Percentiles rank a stretch among this genome's conserved stretches.
These are phyloP conservation scores for Temnothorax nylanderi DNA, from an alignment of 1,140 invertebrate genomes.

Conservation along the genomic window DNA sequence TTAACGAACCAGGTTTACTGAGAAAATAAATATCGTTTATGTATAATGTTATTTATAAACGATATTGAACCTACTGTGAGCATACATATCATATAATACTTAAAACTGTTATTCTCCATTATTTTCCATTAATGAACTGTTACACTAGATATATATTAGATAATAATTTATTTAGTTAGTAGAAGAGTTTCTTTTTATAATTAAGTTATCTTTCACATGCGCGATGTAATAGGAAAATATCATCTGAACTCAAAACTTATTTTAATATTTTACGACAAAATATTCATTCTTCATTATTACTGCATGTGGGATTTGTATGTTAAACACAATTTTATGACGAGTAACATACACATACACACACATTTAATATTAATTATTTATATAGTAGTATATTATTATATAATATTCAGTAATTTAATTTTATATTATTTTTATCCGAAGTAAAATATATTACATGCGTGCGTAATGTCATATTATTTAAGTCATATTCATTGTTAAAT, in stretches of 20 bases:
- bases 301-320: not conserved
- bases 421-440: constrained; percentile 37
- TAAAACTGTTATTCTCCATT: constrained; percentile 70
- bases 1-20: constrained; percentile 33
- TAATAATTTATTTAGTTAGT: constrained; percentile 49
- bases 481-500: constrained; percentile 25
- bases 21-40: constrained; percentile 62
- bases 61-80: constrained; percentile 24
- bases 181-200: constrained; percentile 32
- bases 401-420: not conserved
- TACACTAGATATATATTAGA: not conserved
- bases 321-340: not conserved
- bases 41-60: constrained; percentile 26
- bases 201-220: constrained; percentile 25
- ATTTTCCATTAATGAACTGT: constrained; percentile 74
- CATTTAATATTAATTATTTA: constrained; percentile 5
- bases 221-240: not conserved
- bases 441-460: constrained; percentile 3
- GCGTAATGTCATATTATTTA: constrained; percentile 22
- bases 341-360: too few relatives aligned
- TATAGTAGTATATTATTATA: constrained; percentile 4
- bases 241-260: constrained; percentile 22
- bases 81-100: constrained; percentile 70
- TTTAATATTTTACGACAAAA: not conserved
- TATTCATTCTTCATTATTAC: constrained; percentile 22